Conservation (phyloP, 2,888 invertebrate genomes). For the Dione vanillae region DNA sequence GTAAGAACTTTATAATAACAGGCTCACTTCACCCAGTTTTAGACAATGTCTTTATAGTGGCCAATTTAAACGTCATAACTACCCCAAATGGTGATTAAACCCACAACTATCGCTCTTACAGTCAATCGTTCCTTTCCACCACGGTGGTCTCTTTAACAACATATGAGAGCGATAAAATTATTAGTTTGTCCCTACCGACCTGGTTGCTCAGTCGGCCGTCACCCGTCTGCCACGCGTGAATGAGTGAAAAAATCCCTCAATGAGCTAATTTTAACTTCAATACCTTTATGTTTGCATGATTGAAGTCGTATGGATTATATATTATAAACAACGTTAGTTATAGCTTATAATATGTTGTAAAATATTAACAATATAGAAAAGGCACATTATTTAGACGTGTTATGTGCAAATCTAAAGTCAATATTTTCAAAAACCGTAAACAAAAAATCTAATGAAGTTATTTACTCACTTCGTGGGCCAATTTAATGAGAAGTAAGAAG, state of each 20-base stretch:
- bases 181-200: slow-evolving; percentile 30
- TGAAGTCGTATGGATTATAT: slow-evolving; percentile 22
- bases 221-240: slow-evolving; percentile 32
- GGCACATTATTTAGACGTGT: no score
- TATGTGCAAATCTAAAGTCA: no score
- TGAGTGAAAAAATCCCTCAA: no score
- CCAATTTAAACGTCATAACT: no score
- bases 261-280: slow-evolving; percentile 43
- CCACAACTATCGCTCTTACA: background rate
- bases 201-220: slow-evolving; percentile 33
- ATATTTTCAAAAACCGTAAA: no score
- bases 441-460: no score
- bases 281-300: slow-evolving; percentile 28
- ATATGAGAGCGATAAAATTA: slow-evolving; percentile 30
- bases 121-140: background rate
- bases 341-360: background rate
- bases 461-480: no score
- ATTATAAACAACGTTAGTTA: slow-evolving; percentile 12
- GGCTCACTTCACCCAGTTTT: no score
- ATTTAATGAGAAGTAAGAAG: no score
- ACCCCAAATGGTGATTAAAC: background rate
- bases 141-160: background rate
- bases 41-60: no score
- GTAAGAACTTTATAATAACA: no score
- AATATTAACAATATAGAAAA: no score